Conservation (phyloP, 2,113 vertebrate genomes). For the Hemichromis elongatus region DNA sequence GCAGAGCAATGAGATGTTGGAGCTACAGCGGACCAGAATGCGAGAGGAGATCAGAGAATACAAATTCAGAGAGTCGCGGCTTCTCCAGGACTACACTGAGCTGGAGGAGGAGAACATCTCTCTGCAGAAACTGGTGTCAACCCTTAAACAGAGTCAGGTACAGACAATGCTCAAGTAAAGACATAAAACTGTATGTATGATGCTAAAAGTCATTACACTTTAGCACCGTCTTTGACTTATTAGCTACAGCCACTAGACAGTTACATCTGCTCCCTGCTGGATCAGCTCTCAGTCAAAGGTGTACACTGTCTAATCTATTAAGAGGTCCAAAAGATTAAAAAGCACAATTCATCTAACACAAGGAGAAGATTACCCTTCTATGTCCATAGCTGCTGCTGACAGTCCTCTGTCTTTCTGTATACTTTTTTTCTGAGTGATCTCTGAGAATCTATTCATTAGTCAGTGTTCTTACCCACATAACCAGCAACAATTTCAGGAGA, state of each 20-base stretch:
- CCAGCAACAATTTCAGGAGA: not conserved
- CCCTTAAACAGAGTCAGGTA: constrained; percentile 94
- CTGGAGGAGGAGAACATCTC: constrained; percentile 98
- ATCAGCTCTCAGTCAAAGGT: not conserved
- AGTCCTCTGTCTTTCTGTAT: not conserved
- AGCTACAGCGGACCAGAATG: constrained; percentile 88
- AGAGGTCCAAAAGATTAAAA: not conserved
- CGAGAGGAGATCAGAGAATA: constrained; percentile 92
- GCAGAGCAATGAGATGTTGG: constrained; percentile 90
- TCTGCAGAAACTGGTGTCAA: constrained; percentile 93
- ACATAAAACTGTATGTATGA: not conserved
- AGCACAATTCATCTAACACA: not conserved
- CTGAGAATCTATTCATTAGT: not conserved
- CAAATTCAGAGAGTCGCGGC: constrained; percentile 86
- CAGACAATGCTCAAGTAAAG: not conserved
- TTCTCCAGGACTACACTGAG: constrained; percentile 95
- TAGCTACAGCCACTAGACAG: not conserved
- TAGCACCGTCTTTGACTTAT: not conserved
- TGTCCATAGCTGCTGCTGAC: not conserved
- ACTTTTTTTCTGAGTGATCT: not conserved
- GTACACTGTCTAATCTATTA: not conserved
- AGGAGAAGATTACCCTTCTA: not conserved
- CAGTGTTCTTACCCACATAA: not conserved
- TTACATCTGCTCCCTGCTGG: not conserved
- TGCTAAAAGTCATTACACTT: not conserved